Evolutionary conservation across 2,888 invertebrate species (phyloP).

Genomic region (Xanthorhoe spadicearia): DNA sequence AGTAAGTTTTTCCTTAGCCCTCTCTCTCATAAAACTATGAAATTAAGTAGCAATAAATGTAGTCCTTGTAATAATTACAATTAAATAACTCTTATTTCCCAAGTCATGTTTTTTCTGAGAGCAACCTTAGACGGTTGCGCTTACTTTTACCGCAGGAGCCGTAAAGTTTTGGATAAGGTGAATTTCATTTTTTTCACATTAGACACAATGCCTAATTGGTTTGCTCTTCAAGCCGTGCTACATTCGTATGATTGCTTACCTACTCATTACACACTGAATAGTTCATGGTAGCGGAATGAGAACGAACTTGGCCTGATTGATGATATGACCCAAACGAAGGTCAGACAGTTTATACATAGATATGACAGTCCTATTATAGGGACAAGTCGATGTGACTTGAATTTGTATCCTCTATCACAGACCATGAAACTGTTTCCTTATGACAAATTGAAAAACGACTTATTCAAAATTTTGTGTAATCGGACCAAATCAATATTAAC

Average conservation of each 20-base stretch:
- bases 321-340: conserved; percentile 32
- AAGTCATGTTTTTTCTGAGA: background rate
- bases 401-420: conserved; percentile 23
- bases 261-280: conserved; percentile 9
- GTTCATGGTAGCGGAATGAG: conserved; percentile 15
- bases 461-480: conserved; percentile 13
- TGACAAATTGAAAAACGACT: conserved; percentile 4
- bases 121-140: conserved; percentile 7
- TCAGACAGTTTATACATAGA: conserved; percentile 36
- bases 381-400: conserved; percentile 37
- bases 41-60: no score
- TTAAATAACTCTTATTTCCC: no score
- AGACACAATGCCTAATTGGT: background rate
- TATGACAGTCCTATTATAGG: conserved; percentile 41
- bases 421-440: conserved; percentile 15
- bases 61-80: no score
- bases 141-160: conserved; percentile 6
- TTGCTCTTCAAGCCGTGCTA: conserved; percentile 6
- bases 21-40: no score
- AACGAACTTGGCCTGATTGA: conserved; percentile 42
- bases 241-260: conserved; percentile 3
- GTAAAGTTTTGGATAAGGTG: background rate
- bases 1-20: no score
- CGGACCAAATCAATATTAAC: background rate
- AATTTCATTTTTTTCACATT: background rate